phyloP scores from a whole-genome alignment of 1,140 invertebrate species.

The Harlomillsia oculata region DNA sequence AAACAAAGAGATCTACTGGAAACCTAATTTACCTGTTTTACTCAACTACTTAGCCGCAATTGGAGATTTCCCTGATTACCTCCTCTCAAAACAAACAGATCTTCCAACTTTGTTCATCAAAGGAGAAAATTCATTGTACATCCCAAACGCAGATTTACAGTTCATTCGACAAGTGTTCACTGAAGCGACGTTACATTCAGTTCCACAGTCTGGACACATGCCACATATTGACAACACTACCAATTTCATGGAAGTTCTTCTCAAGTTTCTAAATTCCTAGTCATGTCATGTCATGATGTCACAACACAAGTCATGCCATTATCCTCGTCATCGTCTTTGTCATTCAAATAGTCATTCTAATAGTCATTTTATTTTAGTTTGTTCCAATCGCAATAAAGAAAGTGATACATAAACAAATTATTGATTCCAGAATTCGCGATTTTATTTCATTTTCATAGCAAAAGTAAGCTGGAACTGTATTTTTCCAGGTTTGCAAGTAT shows the following conservation, averaged over 20 bases:
- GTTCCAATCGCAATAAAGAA: too few species aligned
- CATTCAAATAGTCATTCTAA: too few species aligned
- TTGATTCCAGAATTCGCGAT: too few species aligned
- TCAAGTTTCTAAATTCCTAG: constrained; percentile 36
- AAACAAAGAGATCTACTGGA: constrained; percentile 57
- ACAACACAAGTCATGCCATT: too few species aligned
- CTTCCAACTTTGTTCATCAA: constrained; percentile 71
- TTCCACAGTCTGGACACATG: constrained; percentile 79
- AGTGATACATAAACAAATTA: too few species aligned
- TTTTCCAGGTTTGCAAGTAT: too few species aligned
- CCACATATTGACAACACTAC: constrained; percentile 80
- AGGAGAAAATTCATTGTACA: constrained; percentile 65
- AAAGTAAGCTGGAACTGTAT: too few species aligned
- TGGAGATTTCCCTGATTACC: constrained; percentile 48
- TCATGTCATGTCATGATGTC: too few species aligned
- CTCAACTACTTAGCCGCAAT: constrained; percentile 56
- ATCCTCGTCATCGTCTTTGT: too few species aligned
- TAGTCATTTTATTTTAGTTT: too few species aligned
- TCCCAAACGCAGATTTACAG: constrained; percentile 55
- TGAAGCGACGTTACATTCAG: constrained; percentile 56
- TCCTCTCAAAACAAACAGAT: constrained; percentile 46
- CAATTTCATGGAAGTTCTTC: constrained; percentile 56
- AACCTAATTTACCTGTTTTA: constrained; percentile 61
- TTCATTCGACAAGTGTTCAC: constrained; percentile 67
- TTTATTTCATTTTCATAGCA: too few species aligned